These are phyloP conservation scores for Aegotheles bennettii DNA, from an alignment of 2,113 vertebrate genomes.

Conservation along the genomic window DNA sequence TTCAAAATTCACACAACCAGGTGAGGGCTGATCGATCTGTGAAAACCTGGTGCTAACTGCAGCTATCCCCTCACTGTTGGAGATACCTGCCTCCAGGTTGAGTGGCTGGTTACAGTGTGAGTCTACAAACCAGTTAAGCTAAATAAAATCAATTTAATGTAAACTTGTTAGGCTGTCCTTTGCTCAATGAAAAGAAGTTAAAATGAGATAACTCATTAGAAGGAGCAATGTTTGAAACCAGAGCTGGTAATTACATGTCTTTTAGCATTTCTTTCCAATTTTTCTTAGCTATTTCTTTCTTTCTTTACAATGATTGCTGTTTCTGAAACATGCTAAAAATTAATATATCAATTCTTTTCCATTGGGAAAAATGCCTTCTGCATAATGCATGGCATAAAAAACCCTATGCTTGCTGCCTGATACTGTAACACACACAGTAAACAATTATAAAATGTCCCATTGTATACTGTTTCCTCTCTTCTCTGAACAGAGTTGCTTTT, in stretches of 20 bases:
- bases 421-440: neutral
- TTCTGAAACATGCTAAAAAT: neutral
- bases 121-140: neutral
- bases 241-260: neutral
- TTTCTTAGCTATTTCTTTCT: neutral
- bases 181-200: neutral
- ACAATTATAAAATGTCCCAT: neutral
- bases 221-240: neutral
- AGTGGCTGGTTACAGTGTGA: neutral
- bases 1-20: neutral
- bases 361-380: neutral
- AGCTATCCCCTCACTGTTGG: neutral
- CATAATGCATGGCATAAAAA: neutral
- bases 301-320: neutral
- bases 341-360: neutral
- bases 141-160: neutral
- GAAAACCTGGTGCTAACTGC: neutral
- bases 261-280: neutral
- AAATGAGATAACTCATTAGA: neutral
- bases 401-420: neutral
- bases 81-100: neutral
- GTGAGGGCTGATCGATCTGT: neutral
- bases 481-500: constrained; percentile 1
- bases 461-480: neutral
- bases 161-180: neutral